These are phyloP conservation scores for Orientallactaga sibirica DNA, from an alignment of 2,797 vertebrate species.

Conservation along the genomic window DNA sequence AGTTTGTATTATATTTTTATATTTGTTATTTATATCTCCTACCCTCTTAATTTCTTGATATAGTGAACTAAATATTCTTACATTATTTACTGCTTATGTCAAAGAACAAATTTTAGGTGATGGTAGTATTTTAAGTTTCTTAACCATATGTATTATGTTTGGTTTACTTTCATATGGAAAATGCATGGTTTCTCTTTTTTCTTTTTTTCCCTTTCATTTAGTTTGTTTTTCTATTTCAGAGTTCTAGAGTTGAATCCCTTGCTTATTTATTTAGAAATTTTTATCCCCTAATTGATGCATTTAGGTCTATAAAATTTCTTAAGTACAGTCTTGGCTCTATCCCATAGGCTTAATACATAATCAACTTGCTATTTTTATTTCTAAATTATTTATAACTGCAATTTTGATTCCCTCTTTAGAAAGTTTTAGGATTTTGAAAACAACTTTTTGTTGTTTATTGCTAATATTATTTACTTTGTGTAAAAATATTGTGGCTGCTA, in stretches of 20 bases:
- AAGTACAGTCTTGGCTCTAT: slow-evolving; percentile 57
- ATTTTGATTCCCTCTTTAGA: slow-evolving; percentile 26
- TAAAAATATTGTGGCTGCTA: slow-evolving; percentile 23
- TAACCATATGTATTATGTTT: not conserved
- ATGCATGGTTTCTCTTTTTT: not conserved
- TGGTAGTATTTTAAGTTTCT: not conserved
- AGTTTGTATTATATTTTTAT: not conserved
- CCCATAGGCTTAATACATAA: not conserved
- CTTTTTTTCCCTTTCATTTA: not conserved
- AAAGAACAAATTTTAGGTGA: not conserved
- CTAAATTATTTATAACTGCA: slow-evolving; percentile 59
- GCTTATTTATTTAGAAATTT: slow-evolving; percentile 53
- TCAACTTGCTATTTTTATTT: slow-evolving; percentile 45
- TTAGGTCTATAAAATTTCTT: slow-evolving; percentile 46
- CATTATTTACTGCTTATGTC: slow-evolving; percentile 27
- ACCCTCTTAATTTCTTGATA: not conserved
- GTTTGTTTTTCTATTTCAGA: slow-evolving; percentile 30
- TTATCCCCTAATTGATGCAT: slow-evolving; percentile 12
- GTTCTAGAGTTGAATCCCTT: slow-evolving; percentile 24
- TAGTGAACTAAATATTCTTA: slow-evolving; percentile 9
- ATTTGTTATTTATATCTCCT: not conserved
- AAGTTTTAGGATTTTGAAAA: slow-evolving; percentile 19
- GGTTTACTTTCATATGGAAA: not conserved
- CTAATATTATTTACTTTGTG: slow-evolving; percentile 23
- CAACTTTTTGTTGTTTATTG: slow-evolving; percentile 6